Percentiles rank a stretch among this genome's conserved stretches.
Evolutionary conservation across 2,888 invertebrate genomes (phyloP).

Genomic region (Cephus pygmeus): DNA sequence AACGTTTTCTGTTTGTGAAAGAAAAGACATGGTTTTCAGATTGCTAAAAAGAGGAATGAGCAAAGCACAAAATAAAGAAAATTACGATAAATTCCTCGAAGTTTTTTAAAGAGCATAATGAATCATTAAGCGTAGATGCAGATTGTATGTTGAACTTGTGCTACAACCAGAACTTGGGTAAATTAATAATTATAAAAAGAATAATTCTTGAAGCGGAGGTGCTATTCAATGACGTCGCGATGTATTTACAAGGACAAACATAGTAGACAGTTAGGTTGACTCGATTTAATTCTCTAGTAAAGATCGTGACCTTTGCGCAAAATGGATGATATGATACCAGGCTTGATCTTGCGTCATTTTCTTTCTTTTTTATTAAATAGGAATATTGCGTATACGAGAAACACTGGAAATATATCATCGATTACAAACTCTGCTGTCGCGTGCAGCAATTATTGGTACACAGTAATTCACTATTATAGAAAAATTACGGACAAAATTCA

Average conservation of each 20-base stretch:
- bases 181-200: not conserved
- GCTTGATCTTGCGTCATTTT: not conserved
- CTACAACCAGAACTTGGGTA: not conserved
- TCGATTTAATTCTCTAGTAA: not conserved
- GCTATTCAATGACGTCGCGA: not conserved
- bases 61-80: not conserved
- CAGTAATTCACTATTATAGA: not conserved
- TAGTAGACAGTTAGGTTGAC: not conserved
- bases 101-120: not conserved
- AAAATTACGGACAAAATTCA: not conserved
- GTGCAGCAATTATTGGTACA: not conserved
- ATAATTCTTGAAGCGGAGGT: not conserved
- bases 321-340: not conserved
- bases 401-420: not conserved
- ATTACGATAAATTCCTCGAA: not conserved
- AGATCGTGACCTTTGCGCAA: not conserved
- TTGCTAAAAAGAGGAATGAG: not conserved
- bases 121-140: not conserved
- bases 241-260: not conserved
- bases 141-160: not conserved
- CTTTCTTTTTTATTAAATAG: not conserved
- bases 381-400: not conserved
- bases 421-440: not conserved
- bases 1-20: not conserved
- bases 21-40: not conserved